phyloP scores from a whole-genome alignment of 1,140 invertebrate genomes.

The Drosophila grimshawi region DNA sequence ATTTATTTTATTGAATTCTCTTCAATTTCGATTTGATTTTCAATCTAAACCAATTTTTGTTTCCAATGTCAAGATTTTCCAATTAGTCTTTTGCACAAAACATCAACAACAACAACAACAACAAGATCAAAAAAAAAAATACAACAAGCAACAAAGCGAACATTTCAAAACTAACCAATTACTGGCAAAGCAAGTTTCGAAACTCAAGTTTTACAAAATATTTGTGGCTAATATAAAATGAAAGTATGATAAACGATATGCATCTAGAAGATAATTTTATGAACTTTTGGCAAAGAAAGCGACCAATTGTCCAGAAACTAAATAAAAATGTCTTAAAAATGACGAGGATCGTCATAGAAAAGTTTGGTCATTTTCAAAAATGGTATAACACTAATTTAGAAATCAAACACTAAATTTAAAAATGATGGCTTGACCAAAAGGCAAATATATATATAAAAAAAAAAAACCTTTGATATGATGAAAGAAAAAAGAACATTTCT shows the following conservation, averaged over 20 bases:
- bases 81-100: slow-evolving; percentile 60
- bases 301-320: slow-evolving; percentile 22
- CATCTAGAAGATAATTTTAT: slow-evolving; percentile 24
- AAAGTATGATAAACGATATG: slow-evolving; percentile 31
- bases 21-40: slow-evolving; percentile 41
- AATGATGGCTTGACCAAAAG: slow-evolving; percentile 44
- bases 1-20: slow-evolving; percentile 25
- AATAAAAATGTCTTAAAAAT: slow-evolving; percentile 17
- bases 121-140: slow-evolving; percentile 41
- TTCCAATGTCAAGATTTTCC: slow-evolving; percentile 37
- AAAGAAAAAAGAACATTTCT: slow-evolving; percentile 40
- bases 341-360: slow-evolving; percentile 33
- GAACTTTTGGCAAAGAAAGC: slow-evolving; percentile 47
- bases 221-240: slow-evolving; percentile 52
- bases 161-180: slow-evolving; percentile 42
- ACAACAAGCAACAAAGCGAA: slow-evolving; percentile 30
- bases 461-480: slow-evolving; percentile 14
- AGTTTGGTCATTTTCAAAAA: slow-evolving; percentile 50
- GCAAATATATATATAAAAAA: slow-evolving; percentile 25
- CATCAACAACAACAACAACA: slow-evolving; percentile 40
- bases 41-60: slow-evolving; percentile 65
- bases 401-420: slow-evolving; percentile 35
- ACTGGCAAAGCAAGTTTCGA: slow-evolving; percentile 72
- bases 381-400: slow-evolving; percentile 29
- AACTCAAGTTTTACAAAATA: slow-evolving; percentile 66